Conservation (phyloP, 2,113 vertebrate genomes). For the Tragelaphus imberbis region DNA sequence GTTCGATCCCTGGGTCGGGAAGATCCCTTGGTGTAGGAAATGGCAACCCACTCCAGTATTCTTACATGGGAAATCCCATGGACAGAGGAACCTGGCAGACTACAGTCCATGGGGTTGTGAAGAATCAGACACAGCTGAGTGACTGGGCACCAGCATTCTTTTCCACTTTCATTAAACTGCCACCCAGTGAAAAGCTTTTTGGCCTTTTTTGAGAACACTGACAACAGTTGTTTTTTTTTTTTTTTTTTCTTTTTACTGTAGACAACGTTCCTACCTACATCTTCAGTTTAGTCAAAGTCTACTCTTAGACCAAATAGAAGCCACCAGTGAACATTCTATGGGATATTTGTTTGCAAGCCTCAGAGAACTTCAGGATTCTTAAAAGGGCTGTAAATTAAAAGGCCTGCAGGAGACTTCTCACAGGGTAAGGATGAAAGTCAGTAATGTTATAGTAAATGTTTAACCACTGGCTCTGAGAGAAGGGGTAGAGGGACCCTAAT, state of each 20-base stretch:
- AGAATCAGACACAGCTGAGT: not conserved
- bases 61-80: not conserved
- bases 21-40: not conserved
- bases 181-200: not conserved
- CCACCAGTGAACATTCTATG: not conserved
- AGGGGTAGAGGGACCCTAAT: not conserved
- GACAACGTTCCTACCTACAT: not conserved
- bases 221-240: not conserved
- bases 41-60: not conserved
- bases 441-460: slow-evolving; percentile 8
- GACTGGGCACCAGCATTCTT: not conserved
- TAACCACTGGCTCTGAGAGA: not conserved
- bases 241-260: not conserved
- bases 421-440: not conserved
- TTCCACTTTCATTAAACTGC: slow-evolving; percentile 32
- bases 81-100: not conserved
- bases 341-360: not conserved
- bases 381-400: not conserved
- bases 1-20: not conserved
- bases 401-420: not conserved
- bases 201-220: not conserved
- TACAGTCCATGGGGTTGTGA: not conserved
- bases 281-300: slow-evolving; percentile 10
- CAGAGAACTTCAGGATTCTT: not conserved
- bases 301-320: not conserved